phyloP scores from a whole-genome alignment of 1,140 invertebrate genomes.

The Linepithema humile region DNA sequence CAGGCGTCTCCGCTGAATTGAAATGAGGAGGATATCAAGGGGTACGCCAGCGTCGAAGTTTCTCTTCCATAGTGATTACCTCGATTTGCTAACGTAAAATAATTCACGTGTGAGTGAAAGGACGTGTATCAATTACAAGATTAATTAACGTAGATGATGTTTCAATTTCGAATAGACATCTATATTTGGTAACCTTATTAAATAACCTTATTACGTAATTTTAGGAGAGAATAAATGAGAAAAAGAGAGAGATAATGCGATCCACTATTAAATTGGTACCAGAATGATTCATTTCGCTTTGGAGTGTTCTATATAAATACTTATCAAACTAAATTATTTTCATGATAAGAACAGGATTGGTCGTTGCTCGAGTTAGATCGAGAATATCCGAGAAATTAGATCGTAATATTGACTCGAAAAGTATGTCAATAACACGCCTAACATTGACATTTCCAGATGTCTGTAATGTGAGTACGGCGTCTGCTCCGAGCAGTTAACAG shows the following conservation, averaged over 20 bases:
- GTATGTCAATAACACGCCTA: constrained; percentile 8
- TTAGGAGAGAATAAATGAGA: too few species aligned
- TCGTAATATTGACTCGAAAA: background rate
- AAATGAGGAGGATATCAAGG: constrained; percentile 35
- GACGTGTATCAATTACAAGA: background rate
- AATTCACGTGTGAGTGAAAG: constrained; percentile 4
- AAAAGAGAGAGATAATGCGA: too few species aligned
- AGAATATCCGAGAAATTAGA: background rate
- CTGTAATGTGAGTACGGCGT: background rate
- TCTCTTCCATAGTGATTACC: constrained; percentile 13
- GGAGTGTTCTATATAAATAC: background rate
- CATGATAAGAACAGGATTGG: background rate
- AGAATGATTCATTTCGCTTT: background rate
- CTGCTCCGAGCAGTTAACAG: background rate
- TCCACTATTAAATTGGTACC: too few species aligned
- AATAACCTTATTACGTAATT: background rate
- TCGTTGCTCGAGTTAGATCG: background rate
- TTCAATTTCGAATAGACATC: background rate
- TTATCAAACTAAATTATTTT: background rate
- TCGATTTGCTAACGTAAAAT: constrained; percentile 32
- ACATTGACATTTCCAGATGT: background rate
- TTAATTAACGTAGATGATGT: background rate
- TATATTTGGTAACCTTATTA: background rate
- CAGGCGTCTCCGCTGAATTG: constrained; percentile 35
- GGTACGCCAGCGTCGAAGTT: constrained; percentile 6